Conservation (phyloP, 2,797 vertebrate genomes). For the Macroramphosus scolopax region DNA sequence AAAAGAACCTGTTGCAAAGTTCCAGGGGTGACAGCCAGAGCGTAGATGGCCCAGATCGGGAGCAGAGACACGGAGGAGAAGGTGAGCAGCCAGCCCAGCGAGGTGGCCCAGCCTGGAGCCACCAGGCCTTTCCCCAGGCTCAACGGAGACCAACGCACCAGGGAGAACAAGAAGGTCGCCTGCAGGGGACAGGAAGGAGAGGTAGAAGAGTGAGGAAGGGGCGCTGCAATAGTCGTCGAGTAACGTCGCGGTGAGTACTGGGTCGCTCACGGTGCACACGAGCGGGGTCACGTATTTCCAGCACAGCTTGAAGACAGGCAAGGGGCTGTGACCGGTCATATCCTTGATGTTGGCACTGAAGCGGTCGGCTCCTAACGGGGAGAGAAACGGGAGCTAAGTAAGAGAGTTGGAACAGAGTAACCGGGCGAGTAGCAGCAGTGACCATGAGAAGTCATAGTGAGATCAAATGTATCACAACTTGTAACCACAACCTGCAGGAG, state of each 20-base stretch:
- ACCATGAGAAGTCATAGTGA: no score
- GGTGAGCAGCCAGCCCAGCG: constrained; percentile 70
- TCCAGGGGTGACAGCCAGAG: constrained; percentile 61
- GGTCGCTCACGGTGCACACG: constrained; percentile 74
- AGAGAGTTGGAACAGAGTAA: not conserved
- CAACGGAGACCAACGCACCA: constrained; percentile 73
- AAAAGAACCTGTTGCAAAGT: constrained; percentile 69
- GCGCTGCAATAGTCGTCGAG: no score
- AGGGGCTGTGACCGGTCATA: constrained; percentile 72
- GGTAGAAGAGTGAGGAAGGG: no score
- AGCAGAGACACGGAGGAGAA: constrained; percentile 74
- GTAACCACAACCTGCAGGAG: no score
- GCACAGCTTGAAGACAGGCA: constrained; percentile 70
- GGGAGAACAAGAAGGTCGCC: constrained; percentile 74
- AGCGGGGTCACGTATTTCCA: constrained; percentile 77
- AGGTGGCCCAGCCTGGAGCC: constrained; percentile 65
- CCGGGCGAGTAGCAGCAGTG: constrained; percentile 6
- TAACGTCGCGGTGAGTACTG: no score
- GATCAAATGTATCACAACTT: no score
- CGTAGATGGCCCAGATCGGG: constrained; percentile 73
- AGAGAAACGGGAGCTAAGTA: no score
- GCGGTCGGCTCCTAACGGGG: constrained; percentile 69
- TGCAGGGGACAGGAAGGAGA: constrained; percentile 27
- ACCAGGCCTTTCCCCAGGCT: constrained; percentile 63
- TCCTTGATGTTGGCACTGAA: constrained; percentile 73